Evolutionary conservation across 2,888 invertebrate genomes (phyloP), one percentile per base, ranked within the genome.

Genomic region (Hypomecis punctinalis): DNA sequence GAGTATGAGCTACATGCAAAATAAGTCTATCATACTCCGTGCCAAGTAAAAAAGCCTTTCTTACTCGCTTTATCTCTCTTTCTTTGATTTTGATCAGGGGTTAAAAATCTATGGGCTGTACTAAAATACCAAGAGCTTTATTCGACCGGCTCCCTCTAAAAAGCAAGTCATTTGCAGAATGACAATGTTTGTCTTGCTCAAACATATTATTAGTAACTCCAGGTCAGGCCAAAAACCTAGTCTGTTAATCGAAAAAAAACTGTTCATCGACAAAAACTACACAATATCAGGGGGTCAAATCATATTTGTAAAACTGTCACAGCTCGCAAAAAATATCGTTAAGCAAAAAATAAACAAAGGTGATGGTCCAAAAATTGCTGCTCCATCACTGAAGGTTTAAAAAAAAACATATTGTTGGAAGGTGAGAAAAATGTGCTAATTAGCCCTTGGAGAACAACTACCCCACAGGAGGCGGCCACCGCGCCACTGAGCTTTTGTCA

Each of bases 381-480:
- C 73, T 73, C 65, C 73, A 73, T 67, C 63, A 56, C 70, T 65
- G 70, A 70, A 61, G 66, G 67, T 72, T 70, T 71, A 69, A 67
- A 63, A 88, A 87, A 87, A 86, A 85, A 73, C 72, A 77, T 77
- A 81, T 84, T 87, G 84, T 86, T 73, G 70, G 76, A 85, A 91
- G 91, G 92, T 93, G 92, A 91, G 92, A 93, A 92, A 71, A 91
- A 86, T 89, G 85, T 75, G 80, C 82, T 91, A 92, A 92, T 93
- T 90, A 91, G 81, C 86, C 86, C 84, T 76, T 83, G 73, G 78
- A 75, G 73, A 74, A 75, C 71, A 54, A 73, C 72, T 84, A 81
- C 84, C 84, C 89, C 72, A 73, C 79, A 74, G 81, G 84, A 75
- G 79, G 81, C 80, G 56, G 75, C 60, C 60, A 80, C 82, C 80